Evolutionary conservation across 64 coral and sea anemone species (phyloP), one percentile per base, ranked within the genome.

Genomic region (Hydrozoanthus tunicans): DNA sequence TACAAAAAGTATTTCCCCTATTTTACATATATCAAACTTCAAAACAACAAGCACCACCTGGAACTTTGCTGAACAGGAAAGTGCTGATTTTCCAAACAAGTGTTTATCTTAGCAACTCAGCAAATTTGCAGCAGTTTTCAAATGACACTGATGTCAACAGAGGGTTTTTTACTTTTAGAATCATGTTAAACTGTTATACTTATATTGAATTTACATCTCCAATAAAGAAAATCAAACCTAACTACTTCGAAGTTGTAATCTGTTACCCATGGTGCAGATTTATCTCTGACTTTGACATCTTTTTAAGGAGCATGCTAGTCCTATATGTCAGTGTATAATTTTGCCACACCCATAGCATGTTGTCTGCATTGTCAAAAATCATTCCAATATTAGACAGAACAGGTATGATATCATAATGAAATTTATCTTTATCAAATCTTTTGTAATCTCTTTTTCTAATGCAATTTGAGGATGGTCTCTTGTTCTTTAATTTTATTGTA

Each of bases 261-360:
- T 4, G 81, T 84, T 15, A 84, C 68, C 81, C 81, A 84, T 56
- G 62, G 64, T 55, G 51, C 51, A 20, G 81, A 84, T 27, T 3
- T 61, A 58, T 43, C 27, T 84, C 81, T 84, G 51, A 57, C 14
- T 24, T 84, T 84, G 6, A 84, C 51, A 1, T 84, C 64, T 69
- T 70, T 84, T 52, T 64, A 70, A 56, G 81, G 64, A 4, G 81
- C 14, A 17, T 84, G 81, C 63, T 70, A 62, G 12, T 84, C 51
- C 51, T 64, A 70, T 20, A 70, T 70, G 14, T 55, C 51, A 0
- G 1, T 24, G 63, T 4, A 84, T 5, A 70, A 24, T 69, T 55
- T 70, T 84, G 12, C 63, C 64, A 84, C 9, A 24, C 63, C 81
- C 81, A 84, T 7, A 84, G 51, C 43, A 6, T 20, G 51, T 84